Evolutionary conservation across 2,797 vertebrate species (phyloP), one percentile per base, ranked within the genome.

Genomic region (Galaxias olidus): DNA sequence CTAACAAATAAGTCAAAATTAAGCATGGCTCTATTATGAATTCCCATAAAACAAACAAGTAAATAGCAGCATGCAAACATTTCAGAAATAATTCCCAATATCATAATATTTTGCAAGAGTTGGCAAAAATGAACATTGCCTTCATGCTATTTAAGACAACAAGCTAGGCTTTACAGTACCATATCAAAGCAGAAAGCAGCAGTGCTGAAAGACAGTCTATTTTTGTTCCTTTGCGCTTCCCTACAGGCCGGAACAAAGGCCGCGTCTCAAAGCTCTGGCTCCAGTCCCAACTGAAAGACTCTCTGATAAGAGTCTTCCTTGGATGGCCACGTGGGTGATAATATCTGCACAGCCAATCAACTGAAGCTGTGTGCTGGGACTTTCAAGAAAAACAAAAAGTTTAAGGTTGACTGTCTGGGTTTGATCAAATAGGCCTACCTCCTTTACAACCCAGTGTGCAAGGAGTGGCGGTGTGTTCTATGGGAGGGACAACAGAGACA

Each of bases 281-380:
- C 59, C 13, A 10, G 19, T 79, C 42, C 55, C 20, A 46, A 63
- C 12, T 61, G 44, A 73, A 62, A 43, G 57, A 20, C 44, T 30
- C 6, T 30, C 15, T 62, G 54, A 72, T 61, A 55, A 77, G 55
- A 74, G 47, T 63, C 75, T 53, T 69, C 74, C 46, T 45, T 10
- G 11, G 30, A 18, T 19, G 18, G 5, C 17, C 59, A 73, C 20
- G 40, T 68, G 41, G 53, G 67, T 72, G 50, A 49, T 67, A 55
- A 61, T 53, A 56, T 60, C 48, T 54, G n/a, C 0, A 42, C 63
- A 9, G 47, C 72, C 71, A 73, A 78, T 80, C 70, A 72, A 72
- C 69, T 30, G 76, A 57, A 69, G 44, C 42, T 63, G 71, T 83
- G 64, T 76, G 62, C 69, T 80, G 84, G 82, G 76, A 79, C 9